Evolutionary conservation across 2,797 vertebrate species (phyloP).

Genomic region (Ficedula albicollis): DNA sequence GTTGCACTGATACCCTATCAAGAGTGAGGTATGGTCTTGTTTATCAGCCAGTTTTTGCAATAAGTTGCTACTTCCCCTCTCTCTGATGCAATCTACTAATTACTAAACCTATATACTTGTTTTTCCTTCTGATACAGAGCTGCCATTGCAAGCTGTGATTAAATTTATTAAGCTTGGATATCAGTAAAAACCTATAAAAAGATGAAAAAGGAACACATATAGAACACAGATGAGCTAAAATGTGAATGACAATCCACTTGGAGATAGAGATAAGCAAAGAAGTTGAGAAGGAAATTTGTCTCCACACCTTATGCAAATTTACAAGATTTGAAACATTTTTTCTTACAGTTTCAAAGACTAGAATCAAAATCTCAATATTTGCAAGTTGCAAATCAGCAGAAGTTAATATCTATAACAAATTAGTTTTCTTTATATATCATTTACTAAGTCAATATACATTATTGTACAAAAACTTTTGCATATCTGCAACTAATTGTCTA

Average conservation of each 20-base stretch:
- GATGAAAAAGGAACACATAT: background rate
- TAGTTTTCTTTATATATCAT: background rate
- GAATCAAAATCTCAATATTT: background rate
- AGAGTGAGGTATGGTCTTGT: background rate
- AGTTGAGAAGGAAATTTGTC: background rate
- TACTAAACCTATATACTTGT: background rate
- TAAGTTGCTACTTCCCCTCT: background rate
- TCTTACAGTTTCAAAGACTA: background rate
- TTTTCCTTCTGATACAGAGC: background rate
- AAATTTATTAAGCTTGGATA: background rate
- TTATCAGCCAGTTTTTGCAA: background rate
- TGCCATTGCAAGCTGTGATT: background rate
- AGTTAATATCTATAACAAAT: background rate
- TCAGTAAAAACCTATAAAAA: background rate
- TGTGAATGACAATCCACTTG: background rate
- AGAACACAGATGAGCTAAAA: background rate
- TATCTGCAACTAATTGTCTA: background rate
- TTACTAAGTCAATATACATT: background rate
- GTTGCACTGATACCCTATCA: background rate
- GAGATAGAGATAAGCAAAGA: constrained; percentile 8
- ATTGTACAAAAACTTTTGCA: background rate
- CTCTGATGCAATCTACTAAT: background rate
- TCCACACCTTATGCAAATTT: constrained; percentile 7
- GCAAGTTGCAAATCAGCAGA: background rate
- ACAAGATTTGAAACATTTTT: background rate